Percentiles rank a stretch among this genome's conserved stretches.
phyloP scores from a whole-genome alignment of 2,888 invertebrate species.

The Oligia strigilis region DNA sequence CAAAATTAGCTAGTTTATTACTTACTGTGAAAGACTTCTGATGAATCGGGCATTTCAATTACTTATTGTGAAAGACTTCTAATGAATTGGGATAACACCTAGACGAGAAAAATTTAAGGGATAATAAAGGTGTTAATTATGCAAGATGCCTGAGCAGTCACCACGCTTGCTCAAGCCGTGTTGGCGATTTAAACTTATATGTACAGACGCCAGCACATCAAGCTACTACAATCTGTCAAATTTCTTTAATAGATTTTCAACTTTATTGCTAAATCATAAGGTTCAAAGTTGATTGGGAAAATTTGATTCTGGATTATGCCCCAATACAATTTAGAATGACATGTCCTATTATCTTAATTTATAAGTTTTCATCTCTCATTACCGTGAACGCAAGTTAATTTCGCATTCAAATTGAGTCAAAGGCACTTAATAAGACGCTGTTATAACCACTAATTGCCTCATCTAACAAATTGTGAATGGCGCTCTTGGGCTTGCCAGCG shows the following conservation, averaged over 20 bases:
- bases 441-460: conserved; percentile 41
- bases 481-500: conserved; percentile 42
- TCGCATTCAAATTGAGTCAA: conserved; percentile 37
- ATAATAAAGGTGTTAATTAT: neutral
- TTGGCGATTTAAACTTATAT: too few species aligned
- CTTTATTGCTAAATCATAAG: too few species aligned
- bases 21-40: neutral
- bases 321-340: neutral
- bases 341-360: neutral
- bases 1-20: neutral
- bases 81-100: too few species aligned
- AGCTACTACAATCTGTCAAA: too few species aligned
- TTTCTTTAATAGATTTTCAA: too few species aligned
- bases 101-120: too few species aligned
- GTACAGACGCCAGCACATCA: too few species aligned
- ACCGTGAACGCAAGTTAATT: conserved; percentile 18
- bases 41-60: too few species aligned
- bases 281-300: too few species aligned
- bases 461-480: conserved; percentile 45
- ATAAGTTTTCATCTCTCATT: conserved; percentile 16
- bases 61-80: neutral
- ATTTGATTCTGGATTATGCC: too few species aligned
- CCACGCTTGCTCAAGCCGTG: too few species aligned
- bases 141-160: neutral
- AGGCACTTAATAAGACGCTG: conserved; percentile 41